phyloP scores from a whole-genome alignment of 2,113 vertebrate genomes.

The Sardina pilchardus region DNA sequence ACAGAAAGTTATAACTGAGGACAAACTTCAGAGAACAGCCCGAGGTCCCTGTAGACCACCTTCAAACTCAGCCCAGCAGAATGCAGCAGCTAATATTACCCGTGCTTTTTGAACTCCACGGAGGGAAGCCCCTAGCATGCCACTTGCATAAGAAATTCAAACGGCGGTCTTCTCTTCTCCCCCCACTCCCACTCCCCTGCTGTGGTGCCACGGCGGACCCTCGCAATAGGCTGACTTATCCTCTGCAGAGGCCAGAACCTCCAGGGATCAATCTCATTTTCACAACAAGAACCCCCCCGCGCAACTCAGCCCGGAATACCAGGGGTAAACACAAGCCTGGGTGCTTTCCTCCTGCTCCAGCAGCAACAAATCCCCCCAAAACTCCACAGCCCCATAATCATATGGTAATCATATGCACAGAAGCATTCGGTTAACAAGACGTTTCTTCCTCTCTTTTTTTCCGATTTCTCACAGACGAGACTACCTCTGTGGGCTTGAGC shows the following conservation, averaged over 20 bases:
- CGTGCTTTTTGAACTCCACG: not conserved
- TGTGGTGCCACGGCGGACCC: not conserved
- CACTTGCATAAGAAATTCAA: slow-evolving; percentile 10
- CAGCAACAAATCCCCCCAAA: not conserved
- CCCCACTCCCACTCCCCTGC: not conserved
- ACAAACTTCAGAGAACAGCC: slow-evolving; percentile 2
- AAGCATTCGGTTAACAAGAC: not conserved
- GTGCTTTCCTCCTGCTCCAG: not conserved
- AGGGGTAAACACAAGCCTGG: slow-evolving; percentile 20
- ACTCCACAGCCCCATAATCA: not conserved
- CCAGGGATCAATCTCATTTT: slow-evolving; percentile 9
- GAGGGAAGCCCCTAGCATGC: slow-evolving; percentile 17
- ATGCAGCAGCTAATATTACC: slow-evolving; percentile 7
- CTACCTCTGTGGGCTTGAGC: not conserved
- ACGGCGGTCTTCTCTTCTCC: not conserved
- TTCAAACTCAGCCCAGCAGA: not conserved
- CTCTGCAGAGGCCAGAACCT: not conserved
- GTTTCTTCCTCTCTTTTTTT: not conserved
- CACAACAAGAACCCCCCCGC: not conserved
- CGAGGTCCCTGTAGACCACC: not conserved
- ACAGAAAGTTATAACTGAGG: not conserved
- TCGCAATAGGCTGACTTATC: not conserved
- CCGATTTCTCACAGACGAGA: not conserved
- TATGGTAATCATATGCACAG: slow-evolving; percentile 11
- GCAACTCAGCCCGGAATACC: not conserved